phyloP scores from a whole-genome alignment of 2,888 invertebrate genomes.

The Leptogaster cylindrica region DNA sequence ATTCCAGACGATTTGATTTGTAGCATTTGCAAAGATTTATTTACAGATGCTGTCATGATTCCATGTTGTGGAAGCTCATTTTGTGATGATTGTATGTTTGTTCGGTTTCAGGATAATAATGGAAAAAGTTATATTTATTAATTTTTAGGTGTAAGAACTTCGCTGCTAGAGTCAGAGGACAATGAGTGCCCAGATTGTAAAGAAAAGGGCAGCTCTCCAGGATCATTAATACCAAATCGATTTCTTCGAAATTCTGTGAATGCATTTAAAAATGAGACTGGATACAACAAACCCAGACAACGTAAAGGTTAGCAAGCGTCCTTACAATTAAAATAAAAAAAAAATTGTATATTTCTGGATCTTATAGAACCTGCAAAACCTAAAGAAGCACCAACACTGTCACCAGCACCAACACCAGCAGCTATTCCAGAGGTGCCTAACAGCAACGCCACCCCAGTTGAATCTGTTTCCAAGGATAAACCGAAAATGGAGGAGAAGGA shows the following conservation, averaged over 20 bases:
- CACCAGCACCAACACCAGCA: not conserved
- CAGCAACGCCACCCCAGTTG: not conserved
- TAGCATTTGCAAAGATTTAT: conserved; percentile 88
- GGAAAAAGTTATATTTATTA: conserved; percentile 3
- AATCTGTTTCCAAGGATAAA: conserved; percentile 1
- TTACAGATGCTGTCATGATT: conserved; percentile 96
- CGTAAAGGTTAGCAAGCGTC: conserved; percentile 34
- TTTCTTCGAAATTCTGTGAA: conserved; percentile 88
- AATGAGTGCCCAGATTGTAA: conserved; percentile 95
- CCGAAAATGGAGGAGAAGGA: not conserved
- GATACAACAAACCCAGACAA: conserved; percentile 71
- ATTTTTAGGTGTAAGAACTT: conserved; percentile 79
- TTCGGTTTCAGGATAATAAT: not conserved
- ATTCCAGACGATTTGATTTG: conserved; percentile 93
- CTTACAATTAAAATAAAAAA: not conserved
- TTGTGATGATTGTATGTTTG: conserved; percentile 94
- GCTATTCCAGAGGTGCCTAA: not conserved
- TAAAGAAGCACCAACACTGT: not conserved
- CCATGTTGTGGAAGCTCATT: conserved; percentile 98
- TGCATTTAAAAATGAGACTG: conserved; percentile 90
- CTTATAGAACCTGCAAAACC: conserved; percentile 33
- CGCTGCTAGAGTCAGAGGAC: conserved; percentile 89
- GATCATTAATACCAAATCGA: conserved; percentile 90
- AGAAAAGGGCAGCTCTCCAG: conserved; percentile 90
- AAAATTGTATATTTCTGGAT: not conserved